Conservation (phyloP, 2,888 invertebrate genomes). For the Tridacna crocea region DNA sequence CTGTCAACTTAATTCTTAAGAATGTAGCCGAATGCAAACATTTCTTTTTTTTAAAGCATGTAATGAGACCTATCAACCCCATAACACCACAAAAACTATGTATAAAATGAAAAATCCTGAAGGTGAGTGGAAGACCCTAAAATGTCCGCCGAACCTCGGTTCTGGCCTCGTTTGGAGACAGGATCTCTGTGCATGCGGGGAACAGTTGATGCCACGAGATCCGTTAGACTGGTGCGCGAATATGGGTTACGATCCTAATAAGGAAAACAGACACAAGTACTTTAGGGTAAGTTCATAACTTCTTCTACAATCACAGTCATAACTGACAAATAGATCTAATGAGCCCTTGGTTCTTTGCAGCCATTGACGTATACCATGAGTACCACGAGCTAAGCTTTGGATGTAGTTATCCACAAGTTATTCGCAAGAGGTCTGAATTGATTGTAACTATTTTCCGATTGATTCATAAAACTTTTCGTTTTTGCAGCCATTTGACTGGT, state of each 20-base stretch:
- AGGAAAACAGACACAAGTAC: conserved; percentile 46
- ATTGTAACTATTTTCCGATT: too few species aligned
- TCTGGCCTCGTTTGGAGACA: conserved; percentile 72
- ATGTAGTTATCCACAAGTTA: too few species aligned
- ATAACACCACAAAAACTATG: conserved; percentile 38
- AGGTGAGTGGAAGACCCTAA: conserved; percentile 43
- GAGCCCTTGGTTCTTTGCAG: too few species aligned
- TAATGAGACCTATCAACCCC: conserved; percentile 49
- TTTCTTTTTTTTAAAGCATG: conserved; percentile 39
- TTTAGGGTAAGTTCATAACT: conserved; percentile 39
- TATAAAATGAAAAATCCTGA: conserved; percentile 56
- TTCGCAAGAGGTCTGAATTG: too few species aligned
- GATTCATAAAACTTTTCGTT: too few species aligned
- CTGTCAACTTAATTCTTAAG: too few species aligned
- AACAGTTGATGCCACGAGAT: conserved; percentile 48
- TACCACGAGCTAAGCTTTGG: too few species aligned
- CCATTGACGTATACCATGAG: too few species aligned
- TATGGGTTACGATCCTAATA: conserved; percentile 41
- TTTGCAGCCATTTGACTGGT: too few species aligned
- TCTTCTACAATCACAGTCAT: not conserved
- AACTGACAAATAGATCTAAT: too few species aligned
- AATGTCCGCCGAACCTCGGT: conserved; percentile 56
- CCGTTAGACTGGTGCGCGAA: conserved; percentile 48
- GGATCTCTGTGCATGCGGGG: conserved; percentile 67
- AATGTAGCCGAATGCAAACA: too few species aligned